A percentile compares a stretch with the other conserved stretches of the same genome.
Evolutionary conservation across 2,113 vertebrate genomes (phyloP).

Genomic region (Microtus richardsoni): DNA sequence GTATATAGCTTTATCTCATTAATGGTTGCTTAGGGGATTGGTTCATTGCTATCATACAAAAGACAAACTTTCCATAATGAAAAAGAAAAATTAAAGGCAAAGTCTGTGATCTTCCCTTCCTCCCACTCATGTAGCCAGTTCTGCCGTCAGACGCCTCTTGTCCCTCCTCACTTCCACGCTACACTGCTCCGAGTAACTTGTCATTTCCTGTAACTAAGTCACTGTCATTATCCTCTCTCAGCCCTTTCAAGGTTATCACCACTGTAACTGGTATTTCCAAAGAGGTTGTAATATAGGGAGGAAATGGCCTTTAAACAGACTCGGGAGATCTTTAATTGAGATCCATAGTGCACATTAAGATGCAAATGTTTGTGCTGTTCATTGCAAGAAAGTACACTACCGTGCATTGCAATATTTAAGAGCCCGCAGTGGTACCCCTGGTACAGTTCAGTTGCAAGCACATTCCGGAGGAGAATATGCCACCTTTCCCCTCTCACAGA

Average conservation of each 20-base stretch:
- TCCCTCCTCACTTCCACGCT: not conserved
- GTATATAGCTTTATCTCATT: not conserved
- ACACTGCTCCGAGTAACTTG: not conserved
- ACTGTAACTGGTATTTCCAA: conserved; percentile 49
- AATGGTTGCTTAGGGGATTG: not conserved
- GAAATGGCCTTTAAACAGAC: conserved; percentile 47
- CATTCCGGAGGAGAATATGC: not conserved
- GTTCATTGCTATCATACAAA: not conserved
- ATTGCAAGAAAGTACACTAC: not conserved
- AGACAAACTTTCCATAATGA: conserved; percentile 17
- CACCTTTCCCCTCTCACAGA: not conserved
- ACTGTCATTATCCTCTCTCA: not conserved
- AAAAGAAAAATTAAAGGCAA: not conserved
- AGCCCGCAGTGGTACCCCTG: not conserved
- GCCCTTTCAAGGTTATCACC: conserved; percentile 27
- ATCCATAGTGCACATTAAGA: conserved; percentile 58
- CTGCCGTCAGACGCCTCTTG: not conserved
- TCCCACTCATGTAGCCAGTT: not conserved
- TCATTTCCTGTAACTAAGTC: conserved; percentile 59
- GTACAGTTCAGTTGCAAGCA: not conserved
- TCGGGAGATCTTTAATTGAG: conserved; percentile 58
- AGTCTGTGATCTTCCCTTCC: not conserved
- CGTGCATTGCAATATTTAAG: not conserved
- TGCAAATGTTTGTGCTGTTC: conserved; percentile 58
- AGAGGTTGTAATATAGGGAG: not conserved